Evolutionary conservation across 2,888 invertebrate species (phyloP), one percentile per base, ranked within the genome.

Genomic region (Hypselothyrea guttata): DNA sequence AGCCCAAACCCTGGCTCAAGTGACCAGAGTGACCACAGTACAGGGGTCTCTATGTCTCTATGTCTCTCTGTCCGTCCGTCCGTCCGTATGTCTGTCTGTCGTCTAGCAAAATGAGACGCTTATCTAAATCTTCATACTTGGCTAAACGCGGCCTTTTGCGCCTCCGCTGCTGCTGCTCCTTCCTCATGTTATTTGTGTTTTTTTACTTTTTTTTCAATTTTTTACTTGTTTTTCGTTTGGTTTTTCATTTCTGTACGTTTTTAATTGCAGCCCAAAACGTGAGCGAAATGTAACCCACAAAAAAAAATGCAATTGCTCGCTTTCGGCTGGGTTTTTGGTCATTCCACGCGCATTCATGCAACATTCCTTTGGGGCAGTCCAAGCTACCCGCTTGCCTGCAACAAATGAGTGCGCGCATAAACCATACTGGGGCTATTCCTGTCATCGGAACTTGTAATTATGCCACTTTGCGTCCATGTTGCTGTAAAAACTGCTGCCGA

Each of bases 81-180:
- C 42, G 57, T 53, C 53, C 62, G 58, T 61, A 38, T n/a, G 52
- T 51, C 51, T 42, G 31, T 51, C 62, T 56, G 71, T 60, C 22
- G 72, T 69, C 84, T 81, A 82, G 79, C 79, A 85, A 85, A 85
- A 83, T 84, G 84, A 86, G 81, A 64, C 73, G 87, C 87, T 89
- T 89, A 89, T 89, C 89, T 88, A 84, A 83, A 89, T 89, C 89
- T 89, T 89, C 85, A 88, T 89, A 89, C 88, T 89, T 89, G 88
- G 89, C 86, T 89, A 89, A 87, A 76, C 88, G 86, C 89, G 87
- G 88, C 84, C 87, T 87, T 86, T 88, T 87, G 84, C 81, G 84
- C 79, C 78, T 76, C 44, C 61, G 55, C 65, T 52, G 46, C 62
- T 41, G 59, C 42, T 61, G 54, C 37, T 60, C 53, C 53, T 58